Base-by-base conservation (phyloP, 2,888 invertebrate genomes). In the Chrysomela aeneicollis region DNA sequence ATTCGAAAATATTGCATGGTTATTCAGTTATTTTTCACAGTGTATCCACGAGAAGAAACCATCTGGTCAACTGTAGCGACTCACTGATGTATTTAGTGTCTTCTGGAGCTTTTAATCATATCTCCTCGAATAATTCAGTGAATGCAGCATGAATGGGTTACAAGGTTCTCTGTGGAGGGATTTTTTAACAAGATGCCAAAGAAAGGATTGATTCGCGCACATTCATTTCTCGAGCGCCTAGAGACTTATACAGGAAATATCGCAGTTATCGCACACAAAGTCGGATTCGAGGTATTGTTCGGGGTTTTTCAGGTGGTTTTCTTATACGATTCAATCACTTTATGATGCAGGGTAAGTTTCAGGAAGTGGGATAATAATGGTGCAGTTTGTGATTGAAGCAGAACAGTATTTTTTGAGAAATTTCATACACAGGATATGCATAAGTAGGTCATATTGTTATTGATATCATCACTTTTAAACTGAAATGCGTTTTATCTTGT, bases 61-160 rank as follows among this genome's bases (percentile, higher is more conserved):
- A 67, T 49, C 58, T 73, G 73, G 70, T 68, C 73, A 65, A 71
- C 71, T 73, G 70, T 63, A 63, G 61, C 47, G 62, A 70, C 42
- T 42, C 71, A 72, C 71, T 71, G 73, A 77, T 76, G 77, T 74
- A 77, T 76, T 77, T 73, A 76, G 72, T 76, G 76, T 78, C 78
- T 78, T 78, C 72, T 76, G 75, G 73, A 75, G 77, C 73, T 78
- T 78, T 78, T 78, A 78, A 78, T 78, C 77, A 77, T 72, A 77
- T 78, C 77, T 77, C 73, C 73, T 74, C 74, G 74, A 74, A 77
- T 73, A 74, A 74, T 76, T 73, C 72, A 64, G 68, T 67, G 73
- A 73, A 77, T 74, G 75, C 71, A 65, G 66, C 65, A 72, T 72
- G 76, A 75, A 74, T 73, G 69, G 42, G 74, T 71, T 74, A 75